These are phyloP conservation scores for Crocidura indochinensis DNA, from an alignment of 2,797 vertebrate genomes.

Conservation along the genomic window DNA sequence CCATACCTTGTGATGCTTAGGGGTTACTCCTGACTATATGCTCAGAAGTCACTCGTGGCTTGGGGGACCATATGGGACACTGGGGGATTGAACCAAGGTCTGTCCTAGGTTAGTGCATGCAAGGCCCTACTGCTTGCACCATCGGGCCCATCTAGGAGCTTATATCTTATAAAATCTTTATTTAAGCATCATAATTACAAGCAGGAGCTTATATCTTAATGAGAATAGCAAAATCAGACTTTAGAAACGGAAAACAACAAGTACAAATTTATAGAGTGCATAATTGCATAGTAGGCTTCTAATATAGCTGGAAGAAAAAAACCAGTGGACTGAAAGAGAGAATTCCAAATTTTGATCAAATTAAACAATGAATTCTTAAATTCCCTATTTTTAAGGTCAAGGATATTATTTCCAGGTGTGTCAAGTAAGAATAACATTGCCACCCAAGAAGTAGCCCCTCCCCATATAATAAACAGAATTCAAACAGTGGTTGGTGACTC, in stretches of 20 bases:
- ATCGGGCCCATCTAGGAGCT: too few species aligned
- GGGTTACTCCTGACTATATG: too few species aligned
- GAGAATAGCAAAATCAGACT: constrained; percentile 48
- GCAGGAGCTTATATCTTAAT: constrained; percentile 33
- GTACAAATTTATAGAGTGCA: constrained; percentile 26
- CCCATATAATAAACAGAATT: constrained; percentile 73
- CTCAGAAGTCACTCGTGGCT: too few species aligned
- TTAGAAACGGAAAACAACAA: constrained; percentile 19
- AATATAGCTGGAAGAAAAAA: constrained; percentile 54
- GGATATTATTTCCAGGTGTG: constrained; percentile 64
- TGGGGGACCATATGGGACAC: too few species aligned
- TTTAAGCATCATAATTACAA: too few species aligned
- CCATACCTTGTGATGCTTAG: too few species aligned
- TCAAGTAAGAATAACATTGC: constrained; percentile 64
- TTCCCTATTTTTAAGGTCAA: constrained; percentile 18
- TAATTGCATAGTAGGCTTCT: constrained; percentile 36
- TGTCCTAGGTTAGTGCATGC: too few species aligned
- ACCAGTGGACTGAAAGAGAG: constrained; percentile 52
- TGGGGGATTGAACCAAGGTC: too few species aligned
- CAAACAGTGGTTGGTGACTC: constrained; percentile 70
- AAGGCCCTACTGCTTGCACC: too few species aligned
- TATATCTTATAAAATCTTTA: too few species aligned
- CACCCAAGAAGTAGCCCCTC: constrained; percentile 72
- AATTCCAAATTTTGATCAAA: constrained; percentile 60
- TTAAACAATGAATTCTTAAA: constrained; percentile 61